These are phyloP conservation scores for Sebastes trivittatus DNA, from an alignment of 2,797 vertebrate genomes.

Conservation along the genomic window DNA sequence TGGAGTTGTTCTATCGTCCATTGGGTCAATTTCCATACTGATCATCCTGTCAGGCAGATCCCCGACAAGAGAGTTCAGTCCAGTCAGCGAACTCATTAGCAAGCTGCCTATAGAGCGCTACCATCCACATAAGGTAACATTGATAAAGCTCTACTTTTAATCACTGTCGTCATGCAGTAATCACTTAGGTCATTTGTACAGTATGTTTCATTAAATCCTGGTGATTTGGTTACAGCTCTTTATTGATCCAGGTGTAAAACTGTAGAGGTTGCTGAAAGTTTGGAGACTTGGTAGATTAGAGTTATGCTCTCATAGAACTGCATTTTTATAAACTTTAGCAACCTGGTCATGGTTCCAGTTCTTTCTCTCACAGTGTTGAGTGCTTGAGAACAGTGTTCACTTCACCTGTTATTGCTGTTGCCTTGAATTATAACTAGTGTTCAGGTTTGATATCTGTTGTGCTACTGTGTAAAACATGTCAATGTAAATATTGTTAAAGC, in stretches of 20 bases:
- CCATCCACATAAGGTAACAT: background rate
- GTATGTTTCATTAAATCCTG: conserved; percentile 23
- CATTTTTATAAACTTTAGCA: background rate
- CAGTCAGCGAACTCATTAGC: conserved; percentile 40
- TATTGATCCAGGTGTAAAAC: conserved; percentile 2
- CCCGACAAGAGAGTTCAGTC: conserved; percentile 12
- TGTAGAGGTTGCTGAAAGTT: background rate
- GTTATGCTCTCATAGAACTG: background rate
- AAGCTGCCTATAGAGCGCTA: background rate
- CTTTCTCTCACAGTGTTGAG: background rate
- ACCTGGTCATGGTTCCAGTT: background rate
- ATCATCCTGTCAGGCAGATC: conserved; percentile 8
- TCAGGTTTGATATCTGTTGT: background rate
- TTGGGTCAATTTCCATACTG: background rate
- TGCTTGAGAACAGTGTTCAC: background rate
- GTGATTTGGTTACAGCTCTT: background rate
- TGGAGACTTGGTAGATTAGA: background rate
- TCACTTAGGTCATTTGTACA: conserved; percentile 3
- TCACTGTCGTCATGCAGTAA: background rate
- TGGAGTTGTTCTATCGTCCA: background rate
- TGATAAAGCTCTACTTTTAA: conserved; percentile 35
- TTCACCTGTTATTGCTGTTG: background rate
- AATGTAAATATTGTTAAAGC: background rate
- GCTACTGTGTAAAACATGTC: background rate
- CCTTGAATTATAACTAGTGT: background rate